Evolutionary conservation across 2,113 vertebrate genomes (phyloP).

Genomic region (Gallinago paraguaiae): DNA sequence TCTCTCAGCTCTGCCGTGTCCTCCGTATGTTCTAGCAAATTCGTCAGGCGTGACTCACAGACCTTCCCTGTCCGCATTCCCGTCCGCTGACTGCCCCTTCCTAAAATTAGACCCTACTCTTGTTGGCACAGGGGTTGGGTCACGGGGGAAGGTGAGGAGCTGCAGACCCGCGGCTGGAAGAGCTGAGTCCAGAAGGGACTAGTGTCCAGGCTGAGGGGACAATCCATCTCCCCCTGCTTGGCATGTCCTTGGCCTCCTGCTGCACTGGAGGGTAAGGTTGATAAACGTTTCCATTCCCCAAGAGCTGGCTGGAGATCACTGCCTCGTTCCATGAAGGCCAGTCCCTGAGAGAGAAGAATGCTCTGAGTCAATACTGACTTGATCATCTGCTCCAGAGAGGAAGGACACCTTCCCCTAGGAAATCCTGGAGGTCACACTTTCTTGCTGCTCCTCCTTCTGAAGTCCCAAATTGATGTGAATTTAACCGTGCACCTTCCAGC

Average conservation of each 20-base stretch:
- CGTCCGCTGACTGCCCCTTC: constrained; percentile 50
- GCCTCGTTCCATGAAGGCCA: not conserved
- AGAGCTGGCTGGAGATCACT: not conserved
- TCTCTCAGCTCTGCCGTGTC: constrained; percentile 14
- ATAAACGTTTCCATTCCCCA: not conserved
- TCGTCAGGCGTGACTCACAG: constrained; percentile 57
- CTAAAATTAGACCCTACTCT: constrained; percentile 51
- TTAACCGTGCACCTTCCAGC: not conserved
- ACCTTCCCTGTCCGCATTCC: constrained; percentile 25
- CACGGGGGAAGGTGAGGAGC: constrained; percentile 2
- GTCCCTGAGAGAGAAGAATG: not conserved
- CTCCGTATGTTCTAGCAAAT: constrained; percentile 40
- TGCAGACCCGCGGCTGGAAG: not conserved
- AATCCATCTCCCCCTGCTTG: not conserved
- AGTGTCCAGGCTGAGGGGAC: not conserved
- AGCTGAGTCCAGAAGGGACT: not conserved
- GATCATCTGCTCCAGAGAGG: not conserved
- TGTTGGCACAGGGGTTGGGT: not conserved
- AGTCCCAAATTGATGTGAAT: not conserved
- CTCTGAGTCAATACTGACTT: not conserved
- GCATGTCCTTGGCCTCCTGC: not conserved
- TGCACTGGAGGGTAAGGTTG: not conserved
- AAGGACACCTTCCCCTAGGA: not conserved
- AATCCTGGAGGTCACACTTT: not conserved
- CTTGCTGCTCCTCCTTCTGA: not conserved